Evolutionary conservation across 2,888 invertebrate species (phyloP).

Genomic region (Dilophus febrilis): DNA sequence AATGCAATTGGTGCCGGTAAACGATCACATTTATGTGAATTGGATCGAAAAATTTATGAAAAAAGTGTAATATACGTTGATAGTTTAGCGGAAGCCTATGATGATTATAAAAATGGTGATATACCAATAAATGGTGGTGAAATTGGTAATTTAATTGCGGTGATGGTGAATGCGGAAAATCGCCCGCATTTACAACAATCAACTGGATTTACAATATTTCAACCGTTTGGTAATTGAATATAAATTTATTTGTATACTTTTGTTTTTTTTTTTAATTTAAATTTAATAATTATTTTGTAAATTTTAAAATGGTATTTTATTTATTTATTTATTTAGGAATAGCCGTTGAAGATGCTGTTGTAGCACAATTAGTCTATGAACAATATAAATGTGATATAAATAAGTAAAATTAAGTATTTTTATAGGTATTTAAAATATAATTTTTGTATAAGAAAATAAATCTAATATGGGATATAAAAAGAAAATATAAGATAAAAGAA

Average conservation of each 20-base stretch:
- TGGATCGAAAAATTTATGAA: slow-evolving; percentile 29
- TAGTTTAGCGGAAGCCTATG: slow-evolving; percentile 32
- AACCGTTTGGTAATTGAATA: slow-evolving; percentile 46
- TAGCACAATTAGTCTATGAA: slow-evolving; percentile 35
- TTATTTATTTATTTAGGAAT: slow-evolving; percentile 31
- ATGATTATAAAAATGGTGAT: slow-evolving; percentile 34
- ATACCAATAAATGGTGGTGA: slow-evolving; percentile 34
- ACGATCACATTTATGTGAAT: slow-evolving; percentile 32
- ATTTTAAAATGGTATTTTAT: neutral
- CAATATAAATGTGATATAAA: too few species aligned
- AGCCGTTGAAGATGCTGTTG: slow-evolving; percentile 41
- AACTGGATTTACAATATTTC: slow-evolving; percentile 38
- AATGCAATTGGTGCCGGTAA: slow-evolving; percentile 33
- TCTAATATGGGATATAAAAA: too few species aligned
- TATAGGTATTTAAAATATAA: too few species aligned
- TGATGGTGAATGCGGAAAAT: too few species aligned
- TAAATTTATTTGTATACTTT: too few species aligned
- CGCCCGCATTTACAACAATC: too few species aligned
- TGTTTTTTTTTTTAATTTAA: too few species aligned
- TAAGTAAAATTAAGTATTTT: too few species aligned
- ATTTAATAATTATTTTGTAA: slow-evolving; percentile 1
- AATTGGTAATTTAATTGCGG: too few species aligned
- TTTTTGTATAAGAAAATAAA: too few species aligned
- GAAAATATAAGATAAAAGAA: too few species aligned
- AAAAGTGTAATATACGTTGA: slow-evolving; percentile 36